Percentiles rank a stretch among this genome's conserved stretches.
phyloP scores from a whole-genome alignment of 2,113 vertebrate species.

The Lepus europaeus region DNA sequence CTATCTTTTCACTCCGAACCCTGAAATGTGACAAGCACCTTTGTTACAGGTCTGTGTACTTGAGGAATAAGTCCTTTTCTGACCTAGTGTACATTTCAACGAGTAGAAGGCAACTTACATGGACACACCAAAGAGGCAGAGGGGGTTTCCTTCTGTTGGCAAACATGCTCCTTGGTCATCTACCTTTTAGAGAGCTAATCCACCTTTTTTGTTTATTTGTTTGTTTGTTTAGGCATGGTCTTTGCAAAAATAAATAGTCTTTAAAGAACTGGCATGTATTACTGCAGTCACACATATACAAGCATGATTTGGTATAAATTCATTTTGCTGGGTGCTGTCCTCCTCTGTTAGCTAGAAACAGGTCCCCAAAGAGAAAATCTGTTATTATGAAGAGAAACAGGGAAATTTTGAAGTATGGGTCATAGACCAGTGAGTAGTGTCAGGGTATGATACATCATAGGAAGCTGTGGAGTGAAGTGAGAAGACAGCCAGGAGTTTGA shows the following conservation, averaged over 20 bases:
- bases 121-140: not conserved
- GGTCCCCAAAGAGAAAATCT: not conserved
- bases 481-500: not conserved
- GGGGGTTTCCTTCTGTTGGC: not conserved
- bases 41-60: not conserved
- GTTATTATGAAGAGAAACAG: not conserved
- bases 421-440: rapidly evolving
- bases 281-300: not conserved
- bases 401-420: not conserved
- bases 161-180: not conserved
- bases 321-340: not conserved
- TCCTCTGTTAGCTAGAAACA: not conserved
- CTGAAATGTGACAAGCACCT: not conserved
- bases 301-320: not conserved
- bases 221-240: not conserved
- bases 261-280: not conserved
- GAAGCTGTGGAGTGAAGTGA: not conserved
- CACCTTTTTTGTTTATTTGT: too few relatives aligned
- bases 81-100: not conserved
- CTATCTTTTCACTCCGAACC: not conserved
- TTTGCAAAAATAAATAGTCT: not conserved
- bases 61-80: not conserved
- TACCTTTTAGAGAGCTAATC: not conserved
- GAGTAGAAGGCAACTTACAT: not conserved
- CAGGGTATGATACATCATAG: not conserved